Evolutionary conservation across 64 coral and sea anemone genomes (phyloP).

Genomic region (Pocillopora damicornis): DNA sequence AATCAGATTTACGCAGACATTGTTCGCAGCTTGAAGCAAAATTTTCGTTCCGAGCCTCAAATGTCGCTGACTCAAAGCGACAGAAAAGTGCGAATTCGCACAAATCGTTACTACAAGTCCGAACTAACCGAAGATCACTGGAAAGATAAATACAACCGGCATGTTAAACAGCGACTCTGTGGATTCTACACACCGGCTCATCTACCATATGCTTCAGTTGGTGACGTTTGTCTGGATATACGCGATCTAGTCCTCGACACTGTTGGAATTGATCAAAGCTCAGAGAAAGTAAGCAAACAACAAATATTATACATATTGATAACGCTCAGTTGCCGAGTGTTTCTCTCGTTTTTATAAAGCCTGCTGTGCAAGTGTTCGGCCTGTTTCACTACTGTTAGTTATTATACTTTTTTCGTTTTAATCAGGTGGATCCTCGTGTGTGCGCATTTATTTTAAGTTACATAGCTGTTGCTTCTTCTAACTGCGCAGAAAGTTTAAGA

Average conservation of each 20-base stretch:
- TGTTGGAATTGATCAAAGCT: background rate
- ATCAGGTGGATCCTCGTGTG: no score
- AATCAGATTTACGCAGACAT: slow-evolving; percentile 69
- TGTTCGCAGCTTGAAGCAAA: slow-evolving; percentile 52
- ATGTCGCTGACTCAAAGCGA: slow-evolving; percentile 15
- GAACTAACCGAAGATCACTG: slow-evolving; percentile 56
- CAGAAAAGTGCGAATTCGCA: slow-evolving; percentile 79
- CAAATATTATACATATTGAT: background rate
- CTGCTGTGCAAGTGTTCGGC: no score
- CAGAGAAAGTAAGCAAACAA: background rate
- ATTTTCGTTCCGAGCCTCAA: slow-evolving; percentile 39
- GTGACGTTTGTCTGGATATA: slow-evolving; percentile 64
- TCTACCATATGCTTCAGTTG: slow-evolving; percentile 64
- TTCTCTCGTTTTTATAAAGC: background rate
- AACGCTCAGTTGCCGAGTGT: background rate
- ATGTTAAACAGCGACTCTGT: slow-evolving; percentile 52
- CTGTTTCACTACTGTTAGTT: no score
- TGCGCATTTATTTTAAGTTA: no score
- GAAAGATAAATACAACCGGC: slow-evolving; percentile 71
- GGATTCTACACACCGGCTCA: slow-evolving; percentile 85
- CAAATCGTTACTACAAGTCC: slow-evolving; percentile 60
- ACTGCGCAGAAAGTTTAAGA: no score
- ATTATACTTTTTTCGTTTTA: no score
- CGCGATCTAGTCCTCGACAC: slow-evolving; percentile 54
- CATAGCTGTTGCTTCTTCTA: no score